Evolutionary conservation across 2,888 invertebrate species (phyloP).

Genomic region (Dynastes grantii): DNA sequence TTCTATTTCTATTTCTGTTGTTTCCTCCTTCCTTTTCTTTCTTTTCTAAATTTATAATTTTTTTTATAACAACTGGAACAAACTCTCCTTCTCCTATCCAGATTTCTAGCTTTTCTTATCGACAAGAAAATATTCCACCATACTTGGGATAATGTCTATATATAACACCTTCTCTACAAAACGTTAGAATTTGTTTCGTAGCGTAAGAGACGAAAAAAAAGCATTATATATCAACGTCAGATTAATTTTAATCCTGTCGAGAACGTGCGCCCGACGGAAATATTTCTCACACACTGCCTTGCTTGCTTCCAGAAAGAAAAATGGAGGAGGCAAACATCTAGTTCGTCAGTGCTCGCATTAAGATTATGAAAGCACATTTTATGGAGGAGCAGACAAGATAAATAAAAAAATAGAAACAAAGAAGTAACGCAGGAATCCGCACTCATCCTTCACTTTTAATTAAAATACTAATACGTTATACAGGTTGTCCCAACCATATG

Average conservation of each 20-base stretch:
- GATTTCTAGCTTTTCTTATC: too few species aligned
- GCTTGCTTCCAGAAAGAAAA: neutral
- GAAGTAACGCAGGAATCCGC: neutral
- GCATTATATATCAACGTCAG: constrained; percentile 29
- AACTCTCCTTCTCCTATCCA: too few species aligned
- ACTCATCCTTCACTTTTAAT: neutral
- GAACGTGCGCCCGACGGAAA: constrained; percentile 8
- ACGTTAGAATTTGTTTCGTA: constrained; percentile 15
- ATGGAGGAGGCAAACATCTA: constrained; percentile 13
- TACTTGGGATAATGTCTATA: too few species aligned
- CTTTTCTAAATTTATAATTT: too few species aligned
- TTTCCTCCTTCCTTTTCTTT: too few species aligned
- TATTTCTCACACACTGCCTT: constrained; percentile 7
- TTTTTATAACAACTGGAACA: too few species aligned
- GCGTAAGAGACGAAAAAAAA: neutral
- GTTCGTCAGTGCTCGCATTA: neutral
- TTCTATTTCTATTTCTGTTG: too few species aligned
- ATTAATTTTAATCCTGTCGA: constrained; percentile 31
- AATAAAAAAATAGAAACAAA: neutral
- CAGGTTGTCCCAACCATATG: too few species aligned
- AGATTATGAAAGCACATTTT: constrained; percentile 17
- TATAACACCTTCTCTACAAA: constrained; percentile 4
- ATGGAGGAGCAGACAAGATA: neutral
- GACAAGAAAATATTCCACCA: too few species aligned
- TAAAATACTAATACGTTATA: neutral